A percentile compares a stretch with the other conserved stretches of the same genome.
phyloP scores from a whole-genome alignment of 2,888 invertebrate genomes.

The Drosophila mayaguana region DNA sequence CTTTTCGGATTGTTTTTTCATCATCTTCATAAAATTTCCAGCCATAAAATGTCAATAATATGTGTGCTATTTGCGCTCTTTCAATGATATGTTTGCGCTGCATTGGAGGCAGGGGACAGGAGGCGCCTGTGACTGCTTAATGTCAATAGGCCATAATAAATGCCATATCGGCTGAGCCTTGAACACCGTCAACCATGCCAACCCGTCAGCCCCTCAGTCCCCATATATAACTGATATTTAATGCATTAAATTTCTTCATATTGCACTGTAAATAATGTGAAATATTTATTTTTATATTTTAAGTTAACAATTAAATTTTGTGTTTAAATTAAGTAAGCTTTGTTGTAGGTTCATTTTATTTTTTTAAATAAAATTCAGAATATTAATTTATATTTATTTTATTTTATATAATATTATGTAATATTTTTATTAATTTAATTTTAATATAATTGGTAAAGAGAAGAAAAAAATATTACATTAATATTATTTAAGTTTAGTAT shows the following conservation, averaged over 20 bases:
- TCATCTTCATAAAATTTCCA: conserved; percentile 54
- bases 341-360: too few relatives aligned
- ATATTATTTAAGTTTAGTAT: too few relatives aligned
- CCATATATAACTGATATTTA: conserved; percentile 1
- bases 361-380: too few relatives aligned
- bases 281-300: too few relatives aligned
- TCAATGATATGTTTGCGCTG: conserved; percentile 48
- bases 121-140: conserved; percentile 51
- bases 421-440: too few relatives aligned
- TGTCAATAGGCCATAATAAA: conserved; percentile 68
- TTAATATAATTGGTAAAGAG: too few relatives aligned
- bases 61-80: conserved; percentile 60
- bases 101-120: conserved; percentile 37
- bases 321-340: too few relatives aligned
- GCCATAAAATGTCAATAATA: conserved; percentile 77
- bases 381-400: too few relatives aligned
- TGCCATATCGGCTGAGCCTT: conserved; percentile 27
- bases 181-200: background rate
- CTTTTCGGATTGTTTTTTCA: conserved; percentile 67
- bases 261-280: background rate
- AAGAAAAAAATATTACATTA: too few relatives aligned
- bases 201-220: conserved; percentile 4
- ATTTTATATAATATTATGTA: too few relatives aligned
- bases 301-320: too few relatives aligned
- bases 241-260: background rate